These are phyloP conservation scores for Plemyria rubiginata DNA, from an alignment of 2,888 invertebrate genomes.

Conservation along the genomic window DNA sequence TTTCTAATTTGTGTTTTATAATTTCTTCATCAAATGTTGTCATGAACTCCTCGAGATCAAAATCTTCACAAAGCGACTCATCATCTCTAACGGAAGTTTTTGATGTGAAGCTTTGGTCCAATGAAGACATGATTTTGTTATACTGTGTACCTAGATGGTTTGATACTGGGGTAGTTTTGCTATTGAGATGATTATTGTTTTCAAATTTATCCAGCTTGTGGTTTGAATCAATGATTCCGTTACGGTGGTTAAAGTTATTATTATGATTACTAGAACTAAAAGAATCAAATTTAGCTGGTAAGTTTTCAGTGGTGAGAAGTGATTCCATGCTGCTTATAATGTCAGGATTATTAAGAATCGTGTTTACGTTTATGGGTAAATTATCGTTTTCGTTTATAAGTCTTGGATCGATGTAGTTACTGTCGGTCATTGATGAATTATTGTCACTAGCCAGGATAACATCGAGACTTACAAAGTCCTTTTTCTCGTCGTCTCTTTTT, in stretches of 20 bases:
- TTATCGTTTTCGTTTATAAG: slow-evolving; percentile 90
- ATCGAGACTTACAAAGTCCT: slow-evolving; percentile 79
- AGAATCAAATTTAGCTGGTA: slow-evolving; percentile 78
- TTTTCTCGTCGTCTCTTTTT: slow-evolving; percentile 69
- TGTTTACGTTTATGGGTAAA: slow-evolving; percentile 85
- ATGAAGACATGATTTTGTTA: slow-evolving; percentile 81
- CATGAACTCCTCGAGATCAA: slow-evolving; percentile 87
- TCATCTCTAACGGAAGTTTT: slow-evolving; percentile 78
- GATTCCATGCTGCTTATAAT: slow-evolving; percentile 83
- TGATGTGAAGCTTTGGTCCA: slow-evolving; percentile 79
- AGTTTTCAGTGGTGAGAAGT: slow-evolving; percentile 77
- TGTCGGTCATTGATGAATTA: slow-evolving; percentile 78
- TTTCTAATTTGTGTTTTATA: slow-evolving; percentile 71
- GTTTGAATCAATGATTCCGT: slow-evolving; percentile 55
- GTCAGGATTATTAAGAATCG: slow-evolving; percentile 79
- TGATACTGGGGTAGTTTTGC: slow-evolving; percentile 62
- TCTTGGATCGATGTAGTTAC: slow-evolving; percentile 84
- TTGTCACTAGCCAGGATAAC: slow-evolving; percentile 72
- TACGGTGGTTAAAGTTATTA: slow-evolving; percentile 60
- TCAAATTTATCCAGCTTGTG: slow-evolving; percentile 54
- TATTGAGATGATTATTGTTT: slow-evolving; percentile 58
- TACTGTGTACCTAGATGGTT: slow-evolving; percentile 79
- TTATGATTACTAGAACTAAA: slow-evolving; percentile 65
- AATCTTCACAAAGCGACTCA: slow-evolving; percentile 85
- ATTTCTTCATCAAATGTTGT: slow-evolving; percentile 88